These are phyloP conservation scores for Drosophila ficusphila DNA, from an alignment of 1,140 invertebrate genomes.

Conservation along the genomic window DNA sequence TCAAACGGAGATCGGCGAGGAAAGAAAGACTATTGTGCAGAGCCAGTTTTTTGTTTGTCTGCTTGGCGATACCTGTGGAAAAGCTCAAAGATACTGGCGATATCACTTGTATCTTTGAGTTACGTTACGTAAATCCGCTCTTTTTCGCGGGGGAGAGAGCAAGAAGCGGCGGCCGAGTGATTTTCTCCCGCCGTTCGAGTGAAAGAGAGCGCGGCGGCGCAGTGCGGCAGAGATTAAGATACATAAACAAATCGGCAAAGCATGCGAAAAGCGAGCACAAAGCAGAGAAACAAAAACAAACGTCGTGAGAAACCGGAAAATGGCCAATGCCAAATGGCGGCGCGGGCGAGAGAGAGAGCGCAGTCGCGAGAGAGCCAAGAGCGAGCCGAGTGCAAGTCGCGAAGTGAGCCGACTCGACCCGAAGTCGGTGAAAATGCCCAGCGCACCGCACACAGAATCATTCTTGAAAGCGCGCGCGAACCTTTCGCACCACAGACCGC, in stretches of 20 bases:
- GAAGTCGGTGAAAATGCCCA: constrained; percentile 37
- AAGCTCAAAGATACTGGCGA: constrained; percentile 49
- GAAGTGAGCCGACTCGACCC: constrained; percentile 23
- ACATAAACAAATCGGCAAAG: constrained; percentile 76
- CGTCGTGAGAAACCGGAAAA: constrained; percentile 55
- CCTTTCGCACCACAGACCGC: constrained; percentile 67
- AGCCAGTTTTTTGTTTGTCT: constrained; percentile 58
- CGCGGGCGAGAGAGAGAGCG: constrained; percentile 33
- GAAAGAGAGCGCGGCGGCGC: constrained; percentile 61
- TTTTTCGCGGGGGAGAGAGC: constrained; percentile 9
- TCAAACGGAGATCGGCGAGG: constrained; percentile 65
- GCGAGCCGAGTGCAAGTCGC: constrained; percentile 41
- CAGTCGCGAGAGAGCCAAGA: constrained; percentile 34
- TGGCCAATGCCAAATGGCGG: constrained; percentile 37
- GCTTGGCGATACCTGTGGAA: constrained; percentile 46
- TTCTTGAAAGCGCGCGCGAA: constrained; percentile 84
- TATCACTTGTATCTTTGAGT: constrained; percentile 45
- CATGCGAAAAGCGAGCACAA: constrained; percentile 78
- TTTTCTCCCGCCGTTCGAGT: constrained; percentile 3
- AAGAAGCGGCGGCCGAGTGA: background rate
- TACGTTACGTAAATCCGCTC: constrained; percentile 73
- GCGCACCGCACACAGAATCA: constrained; percentile 74
- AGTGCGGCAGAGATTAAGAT: constrained; percentile 56
- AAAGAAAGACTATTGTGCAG: constrained; percentile 53
- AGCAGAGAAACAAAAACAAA: constrained; percentile 81